Percentiles rank a stretch among this genome's conserved stretches.
Evolutionary conservation across 2,113 vertebrate species (phyloP).

Genomic region (Scytalopus superciliaris): DNA sequence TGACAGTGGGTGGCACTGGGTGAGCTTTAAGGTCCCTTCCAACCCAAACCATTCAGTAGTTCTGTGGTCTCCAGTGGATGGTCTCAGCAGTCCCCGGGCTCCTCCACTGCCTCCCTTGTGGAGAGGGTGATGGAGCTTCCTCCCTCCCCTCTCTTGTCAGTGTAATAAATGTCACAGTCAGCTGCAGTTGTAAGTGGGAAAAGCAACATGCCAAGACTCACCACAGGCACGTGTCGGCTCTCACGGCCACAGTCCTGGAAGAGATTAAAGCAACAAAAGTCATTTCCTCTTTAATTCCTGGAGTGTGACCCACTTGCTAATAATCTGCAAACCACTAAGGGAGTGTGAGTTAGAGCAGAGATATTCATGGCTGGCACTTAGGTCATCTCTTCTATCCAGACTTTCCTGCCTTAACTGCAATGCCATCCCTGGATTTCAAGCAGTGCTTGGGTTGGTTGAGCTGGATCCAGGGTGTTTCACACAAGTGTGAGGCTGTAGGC

Average conservation of each 20-base stretch:
- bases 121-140: too few species aligned
- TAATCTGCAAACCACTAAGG: not conserved
- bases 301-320: not conserved
- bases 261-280: constrained; percentile 2
- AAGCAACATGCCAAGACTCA: constrained; percentile 69
- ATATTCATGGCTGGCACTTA: not conserved
- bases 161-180: accelerated
- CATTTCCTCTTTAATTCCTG: not conserved
- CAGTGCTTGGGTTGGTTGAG: not conserved
- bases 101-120: not conserved
- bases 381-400: not conserved
- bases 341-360: not conserved
- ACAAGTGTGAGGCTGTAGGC: not conserved
- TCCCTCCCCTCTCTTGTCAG: not conserved
- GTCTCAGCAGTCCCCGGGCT: not conserved
- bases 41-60: not conserved
- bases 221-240: constrained; percentile 78
- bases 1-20: not conserved
- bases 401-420: not conserved
- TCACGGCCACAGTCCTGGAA: constrained; percentile 84
- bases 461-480: not conserved
- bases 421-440: not conserved
- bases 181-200: not conserved
- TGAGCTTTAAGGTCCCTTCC: not conserved
- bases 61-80: not conserved